Conservation (phyloP, 2,888 invertebrate species). For the Mythimna ferrago region DNA sequence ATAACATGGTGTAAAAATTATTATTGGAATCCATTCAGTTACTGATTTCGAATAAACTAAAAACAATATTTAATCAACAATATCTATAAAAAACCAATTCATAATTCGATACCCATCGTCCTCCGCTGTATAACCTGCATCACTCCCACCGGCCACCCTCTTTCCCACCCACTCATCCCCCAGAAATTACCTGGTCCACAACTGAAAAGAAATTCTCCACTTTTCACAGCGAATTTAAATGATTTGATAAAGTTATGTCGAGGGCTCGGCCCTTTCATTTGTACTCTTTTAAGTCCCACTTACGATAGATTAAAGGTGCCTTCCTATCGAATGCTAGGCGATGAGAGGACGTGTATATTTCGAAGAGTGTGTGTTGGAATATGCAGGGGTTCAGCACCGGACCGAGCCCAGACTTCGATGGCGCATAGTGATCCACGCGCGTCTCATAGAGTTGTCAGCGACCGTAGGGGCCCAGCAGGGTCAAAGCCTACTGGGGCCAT, state of each 20-base stretch:
- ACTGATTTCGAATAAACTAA: no score
- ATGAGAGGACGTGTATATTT: neutral
- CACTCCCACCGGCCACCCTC: slow-evolving; percentile 3
- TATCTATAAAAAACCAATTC: neutral
- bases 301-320: slow-evolving; percentile 23
- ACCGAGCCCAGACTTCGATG: no score
- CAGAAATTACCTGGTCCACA: slow-evolving; percentile 69
- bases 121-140: slow-evolving; percentile 17
- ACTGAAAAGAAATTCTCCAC: slow-evolving; percentile 67
- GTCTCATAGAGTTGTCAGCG: no score
- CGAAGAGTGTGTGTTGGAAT: no score
- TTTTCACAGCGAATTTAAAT: slow-evolving; percentile 75
- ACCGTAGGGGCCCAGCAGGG: no score
- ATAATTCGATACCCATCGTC: slow-evolving; percentile 8
- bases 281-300: slow-evolving; percentile 30
- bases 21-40: no score
- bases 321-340: neutral
- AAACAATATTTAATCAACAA: no score
- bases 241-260: slow-evolving; percentile 71
- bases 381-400: no score
- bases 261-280: slow-evolving; percentile 45
- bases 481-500: no score
- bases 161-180: slow-evolving; percentile 44
- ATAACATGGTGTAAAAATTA: no score
- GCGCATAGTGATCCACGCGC: no score